Percentiles rank a stretch among this genome's conserved stretches.
phyloP scores from a whole-genome alignment of 2,113 vertebrate species.

The Spilogale gracilis region DNA sequence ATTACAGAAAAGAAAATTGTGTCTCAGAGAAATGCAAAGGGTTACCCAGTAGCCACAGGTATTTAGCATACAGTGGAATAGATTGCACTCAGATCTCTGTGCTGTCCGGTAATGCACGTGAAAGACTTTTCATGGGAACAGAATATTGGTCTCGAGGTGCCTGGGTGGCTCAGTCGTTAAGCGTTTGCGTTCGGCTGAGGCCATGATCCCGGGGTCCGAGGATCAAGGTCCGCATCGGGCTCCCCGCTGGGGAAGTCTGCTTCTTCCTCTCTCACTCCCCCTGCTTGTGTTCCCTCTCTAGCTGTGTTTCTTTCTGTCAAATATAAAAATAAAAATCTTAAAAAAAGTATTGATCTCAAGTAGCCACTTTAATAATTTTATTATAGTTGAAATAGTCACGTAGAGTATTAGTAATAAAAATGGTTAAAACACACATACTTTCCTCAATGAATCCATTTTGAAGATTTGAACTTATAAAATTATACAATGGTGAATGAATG shows the following conservation, averaged over 20 bases:
- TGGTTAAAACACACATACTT: not conserved
- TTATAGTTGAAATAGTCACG: not conserved
- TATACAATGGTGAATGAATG: not conserved
- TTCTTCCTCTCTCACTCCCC: no score
- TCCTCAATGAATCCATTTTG: not conserved
- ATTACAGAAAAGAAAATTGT: not conserved
- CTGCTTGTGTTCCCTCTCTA: no score
- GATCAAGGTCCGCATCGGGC: no score
- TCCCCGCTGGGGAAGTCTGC: no score
- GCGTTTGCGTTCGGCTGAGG: no score
- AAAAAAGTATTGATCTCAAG: not conserved
- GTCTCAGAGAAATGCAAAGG: not conserved
- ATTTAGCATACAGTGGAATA: not conserved
- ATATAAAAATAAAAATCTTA: no score
- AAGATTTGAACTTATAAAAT: not conserved
- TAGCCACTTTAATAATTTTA: not conserved
- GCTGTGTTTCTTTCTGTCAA: no score
- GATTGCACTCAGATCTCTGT: not conserved
- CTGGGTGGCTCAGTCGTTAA: no score
- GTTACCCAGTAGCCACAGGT: not conserved
- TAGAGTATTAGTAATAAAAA: constrained; percentile 21
- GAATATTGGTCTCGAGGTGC: not conserved
- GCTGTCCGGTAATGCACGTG: not conserved
- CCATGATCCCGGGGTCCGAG: no score
- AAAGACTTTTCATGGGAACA: not conserved